Conservation (phyloP, 2,113 vertebrate genomes). For the Salminus brasiliensis region DNA sequence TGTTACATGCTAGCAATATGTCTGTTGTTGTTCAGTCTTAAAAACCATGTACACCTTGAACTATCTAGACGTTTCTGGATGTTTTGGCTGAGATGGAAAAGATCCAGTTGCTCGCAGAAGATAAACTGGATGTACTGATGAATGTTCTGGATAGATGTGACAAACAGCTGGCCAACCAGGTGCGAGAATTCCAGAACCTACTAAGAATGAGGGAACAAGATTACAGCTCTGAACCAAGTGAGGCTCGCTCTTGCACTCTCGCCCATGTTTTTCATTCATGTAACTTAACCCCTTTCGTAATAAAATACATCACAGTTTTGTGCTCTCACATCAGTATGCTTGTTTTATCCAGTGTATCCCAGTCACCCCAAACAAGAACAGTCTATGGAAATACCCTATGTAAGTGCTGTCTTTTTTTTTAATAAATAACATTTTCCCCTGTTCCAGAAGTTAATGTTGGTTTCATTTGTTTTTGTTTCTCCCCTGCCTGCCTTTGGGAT, state of each 20-base stretch:
- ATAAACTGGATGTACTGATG: conserved; percentile 52
- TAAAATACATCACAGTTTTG: not conserved
- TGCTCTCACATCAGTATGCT: not conserved
- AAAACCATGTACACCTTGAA: not conserved
- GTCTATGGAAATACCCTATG: not conserved
- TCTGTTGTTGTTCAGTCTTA: too few species aligned
- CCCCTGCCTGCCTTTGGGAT: not conserved
- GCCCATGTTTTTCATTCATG: not conserved
- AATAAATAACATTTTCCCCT: too few species aligned
- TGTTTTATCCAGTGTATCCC: not conserved
- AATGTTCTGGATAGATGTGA: not conserved
- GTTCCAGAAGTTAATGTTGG: too few species aligned
- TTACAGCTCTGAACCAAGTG: not conserved
- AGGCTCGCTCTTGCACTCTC: not conserved
- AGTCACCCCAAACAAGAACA: not conserved
- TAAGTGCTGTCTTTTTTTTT: not conserved
- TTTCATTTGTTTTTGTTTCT: not conserved
- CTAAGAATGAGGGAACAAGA: not conserved
- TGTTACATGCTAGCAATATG: too few species aligned
- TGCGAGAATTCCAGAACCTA: conserved; percentile 21
- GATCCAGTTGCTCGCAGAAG: conserved; percentile 51
- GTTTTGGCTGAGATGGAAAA: conserved; percentile 76
- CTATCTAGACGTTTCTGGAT: conserved; percentile 68
- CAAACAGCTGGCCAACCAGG: conserved; percentile 52
- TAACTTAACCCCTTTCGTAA: too few species aligned